These are phyloP conservation scores for Monopterus albus DNA, from an alignment of 2,113 vertebrate species.

Conservation along the genomic window DNA sequence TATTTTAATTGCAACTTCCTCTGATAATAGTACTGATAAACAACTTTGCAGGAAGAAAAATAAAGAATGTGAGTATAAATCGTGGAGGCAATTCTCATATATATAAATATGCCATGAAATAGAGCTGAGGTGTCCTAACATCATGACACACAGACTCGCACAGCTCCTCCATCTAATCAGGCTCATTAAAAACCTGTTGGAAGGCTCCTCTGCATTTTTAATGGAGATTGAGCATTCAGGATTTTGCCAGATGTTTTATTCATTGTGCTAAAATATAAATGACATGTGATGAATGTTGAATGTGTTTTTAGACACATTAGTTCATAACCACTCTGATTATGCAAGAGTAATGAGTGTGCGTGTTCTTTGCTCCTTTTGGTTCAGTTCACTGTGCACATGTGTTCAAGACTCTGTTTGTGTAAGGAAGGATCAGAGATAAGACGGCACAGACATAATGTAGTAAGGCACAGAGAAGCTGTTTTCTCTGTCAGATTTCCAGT, in stretches of 20 bases:
- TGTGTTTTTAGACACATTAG: slow-evolving; percentile 63
- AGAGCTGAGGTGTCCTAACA: slow-evolving; percentile 24
- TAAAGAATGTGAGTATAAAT: too few species aligned
- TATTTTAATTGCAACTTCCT: slow-evolving; percentile 38
- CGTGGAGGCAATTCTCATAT: too few species aligned
- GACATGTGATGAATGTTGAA: slow-evolving; percentile 62
- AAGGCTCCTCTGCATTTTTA: slow-evolving; percentile 65
- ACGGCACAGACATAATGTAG: neutral
- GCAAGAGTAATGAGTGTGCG: slow-evolving; percentile 28
- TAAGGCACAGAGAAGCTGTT: neutral
- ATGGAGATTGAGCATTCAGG: slow-evolving; percentile 63
- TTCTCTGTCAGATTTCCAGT: slow-evolving; percentile 26
- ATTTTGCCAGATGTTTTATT: slow-evolving; percentile 78
- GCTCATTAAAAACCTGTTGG: slow-evolving; percentile 74
- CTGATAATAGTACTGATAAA: slow-evolving; percentile 19
- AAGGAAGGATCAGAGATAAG: neutral
- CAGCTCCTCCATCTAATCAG: slow-evolving; percentile 60
- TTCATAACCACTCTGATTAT: slow-evolving; percentile 45
- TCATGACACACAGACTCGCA: slow-evolving; percentile 30
- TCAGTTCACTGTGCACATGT: neutral
- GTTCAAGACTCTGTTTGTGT: slow-evolving; percentile 13
- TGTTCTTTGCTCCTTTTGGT: slow-evolving; percentile 1
- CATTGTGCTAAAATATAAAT: slow-evolving; percentile 75
- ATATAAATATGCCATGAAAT: slow-evolving; percentile 30
- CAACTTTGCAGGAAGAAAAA: too few species aligned